Evolutionary conservation across 2,797 vertebrate species (phyloP).

Genomic region (Chaenodraco wilsoni): DNA sequence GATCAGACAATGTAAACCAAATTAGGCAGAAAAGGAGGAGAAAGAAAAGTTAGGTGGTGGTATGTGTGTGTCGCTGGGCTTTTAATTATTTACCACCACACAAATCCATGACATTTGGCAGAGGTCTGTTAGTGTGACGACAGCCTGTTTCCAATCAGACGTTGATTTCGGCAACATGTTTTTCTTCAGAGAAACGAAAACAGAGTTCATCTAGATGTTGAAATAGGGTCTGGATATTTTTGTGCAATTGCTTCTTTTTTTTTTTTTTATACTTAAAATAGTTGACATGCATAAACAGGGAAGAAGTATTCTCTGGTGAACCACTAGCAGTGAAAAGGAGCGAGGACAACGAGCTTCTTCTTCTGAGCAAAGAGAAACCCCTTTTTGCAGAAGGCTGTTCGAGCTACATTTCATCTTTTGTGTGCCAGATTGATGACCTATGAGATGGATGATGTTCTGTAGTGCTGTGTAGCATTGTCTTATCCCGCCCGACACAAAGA

Average conservation of each 20-base stretch:
- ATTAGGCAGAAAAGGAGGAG: constrained; percentile 39
- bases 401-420: constrained; percentile 85
- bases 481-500: constrained; percentile 79
- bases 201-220: constrained; percentile 18
- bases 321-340: constrained; percentile 52
- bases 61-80: constrained; percentile 24
- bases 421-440: constrained; percentile 83
- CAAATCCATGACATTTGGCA: constrained; percentile 19
- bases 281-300: constrained; percentile 11
- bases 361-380: constrained; percentile 64
- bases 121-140: constrained; percentile 14
- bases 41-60: constrained; percentile 32
- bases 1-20: constrained; percentile 47
- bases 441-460: constrained; percentile 87
- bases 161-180: constrained; percentile 4
- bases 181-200: constrained; percentile 22
- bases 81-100: constrained; percentile 33
- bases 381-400: constrained; percentile 66
- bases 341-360: constrained; percentile 48
- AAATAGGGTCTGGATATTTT: constrained; percentile 29
- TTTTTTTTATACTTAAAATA: constrained; percentile 21
- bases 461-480: constrained; percentile 84
- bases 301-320: constrained; percentile 36
- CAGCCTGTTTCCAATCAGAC: constrained; percentile 17
- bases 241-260: neutral